These are phyloP conservation scores for Cetonia aurata DNA, from an alignment of 2,888 invertebrate genomes.

Conservation along the genomic window DNA sequence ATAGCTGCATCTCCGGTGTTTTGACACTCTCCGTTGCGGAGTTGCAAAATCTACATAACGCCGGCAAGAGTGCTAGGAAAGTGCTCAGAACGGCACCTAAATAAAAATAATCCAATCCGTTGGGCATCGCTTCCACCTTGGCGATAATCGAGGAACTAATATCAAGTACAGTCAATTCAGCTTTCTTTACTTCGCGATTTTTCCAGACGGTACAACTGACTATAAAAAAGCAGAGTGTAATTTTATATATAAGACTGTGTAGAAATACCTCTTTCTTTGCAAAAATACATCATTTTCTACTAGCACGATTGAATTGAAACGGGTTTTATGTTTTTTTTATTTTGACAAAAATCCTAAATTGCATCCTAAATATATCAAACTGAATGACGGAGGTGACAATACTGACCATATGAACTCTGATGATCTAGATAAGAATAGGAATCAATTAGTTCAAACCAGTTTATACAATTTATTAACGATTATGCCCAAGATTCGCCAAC, in stretches of 20 bases:
- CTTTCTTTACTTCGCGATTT: constrained; percentile 88
- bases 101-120: constrained; percentile 84
- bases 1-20: constrained; percentile 58
- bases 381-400: no score
- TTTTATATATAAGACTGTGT: constrained; percentile 11
- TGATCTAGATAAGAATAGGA: no score
- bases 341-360: background rate
- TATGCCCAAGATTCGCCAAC: no score
- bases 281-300: background rate
- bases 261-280: constrained; percentile 13
- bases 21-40: constrained; percentile 60
- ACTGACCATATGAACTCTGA: no score
- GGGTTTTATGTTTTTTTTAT: background rate
- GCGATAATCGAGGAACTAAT: constrained; percentile 95
- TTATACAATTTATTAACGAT: no score
- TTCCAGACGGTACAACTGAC: constrained; percentile 98
- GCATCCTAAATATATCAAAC: no score
- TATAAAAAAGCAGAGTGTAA: constrained; percentile 62
- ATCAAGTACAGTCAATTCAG: constrained; percentile 93
- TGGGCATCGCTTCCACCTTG: constrained; percentile 86
- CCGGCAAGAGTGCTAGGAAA: constrained; percentile 74
- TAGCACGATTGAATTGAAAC: no score
- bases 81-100: constrained; percentile 74
- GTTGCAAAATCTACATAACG: constrained; percentile 69
- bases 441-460: background rate